These are phyloP conservation scores for Leptinotarsa rubiginosa DNA, from an alignment of 2,888 invertebrate genomes.

Conservation along the genomic window DNA sequence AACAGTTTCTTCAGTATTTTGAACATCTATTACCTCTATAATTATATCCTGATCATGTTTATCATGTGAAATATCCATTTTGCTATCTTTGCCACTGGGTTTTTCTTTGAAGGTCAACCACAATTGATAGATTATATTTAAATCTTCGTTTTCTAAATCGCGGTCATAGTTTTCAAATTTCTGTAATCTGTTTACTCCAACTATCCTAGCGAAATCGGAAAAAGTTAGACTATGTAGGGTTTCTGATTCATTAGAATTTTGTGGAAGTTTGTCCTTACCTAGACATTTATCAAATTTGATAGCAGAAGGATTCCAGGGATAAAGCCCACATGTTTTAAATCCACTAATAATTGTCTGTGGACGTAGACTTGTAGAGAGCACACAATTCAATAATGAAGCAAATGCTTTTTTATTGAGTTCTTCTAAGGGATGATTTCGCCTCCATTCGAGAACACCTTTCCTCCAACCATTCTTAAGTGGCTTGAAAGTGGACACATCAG, in stretches of 20 bases:
- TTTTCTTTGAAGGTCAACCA: constrained; percentile 20
- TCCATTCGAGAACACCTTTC: no score
- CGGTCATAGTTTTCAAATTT: constrained; percentile 15
- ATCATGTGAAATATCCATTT: background rate
- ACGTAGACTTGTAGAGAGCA: no score
- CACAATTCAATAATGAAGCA: no score
- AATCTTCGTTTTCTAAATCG: constrained; percentile 17
- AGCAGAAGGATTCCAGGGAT: background rate
- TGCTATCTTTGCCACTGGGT: constrained; percentile 13
- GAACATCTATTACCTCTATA: constrained; percentile 12
- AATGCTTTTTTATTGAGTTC: no score
- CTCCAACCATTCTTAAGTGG: no score
- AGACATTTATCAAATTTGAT: constrained; percentile 14
- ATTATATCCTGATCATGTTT: constrained; percentile 17
- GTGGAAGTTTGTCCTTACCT: constrained; percentile 20
- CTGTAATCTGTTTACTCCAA: constrained; percentile 17
- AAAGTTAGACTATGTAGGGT: constrained; percentile 20
- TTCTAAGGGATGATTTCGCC: no score
- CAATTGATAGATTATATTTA: constrained; percentile 18
- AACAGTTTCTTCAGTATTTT: constrained; percentile 22
- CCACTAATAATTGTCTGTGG: no score
- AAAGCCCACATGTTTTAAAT: no score
- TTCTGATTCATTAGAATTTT: constrained; percentile 19
- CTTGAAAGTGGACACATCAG: no score
- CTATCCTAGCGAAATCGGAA: constrained; percentile 16